Evolutionary conservation across 1,140 invertebrate genomes (phyloP), one percentile per base, ranked within the genome.

Genomic region (Aphelenchoides besseyi): DNA sequence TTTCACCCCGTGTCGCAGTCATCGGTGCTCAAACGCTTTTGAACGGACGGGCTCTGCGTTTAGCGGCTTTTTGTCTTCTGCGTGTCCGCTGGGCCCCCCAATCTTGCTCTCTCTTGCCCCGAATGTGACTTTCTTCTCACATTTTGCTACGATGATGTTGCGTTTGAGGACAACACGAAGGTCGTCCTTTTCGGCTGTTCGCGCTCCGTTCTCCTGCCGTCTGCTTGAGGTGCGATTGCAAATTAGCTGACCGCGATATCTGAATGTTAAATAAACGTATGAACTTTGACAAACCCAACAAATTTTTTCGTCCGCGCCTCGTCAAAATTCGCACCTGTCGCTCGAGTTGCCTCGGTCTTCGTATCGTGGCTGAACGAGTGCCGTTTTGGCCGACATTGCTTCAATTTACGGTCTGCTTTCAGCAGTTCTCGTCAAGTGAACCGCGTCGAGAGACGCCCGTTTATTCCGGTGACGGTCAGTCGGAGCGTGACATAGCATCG

Each of bases 121-220:
- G 41, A 48, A 48, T 48, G 41, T 48, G 41, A 48, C 41, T 48
- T 48, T 48, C 41, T 48, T 48, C 41, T 48, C 41, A 48, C 41
- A 48, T 48, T 48, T n/a, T 48, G 41, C 41, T 48, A 48, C 41
- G 41, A 48, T 48, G 41, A 48, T 48, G 41, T 48, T 23, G 41
- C 41, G 41, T 48, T 48, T 48, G 41, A 48, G 41, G 41, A 48
- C 41, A 48, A 48, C 41, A 23, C 41, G 41, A 23, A 48, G 41
- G 41, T 48, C 41, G 41, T 48, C 41, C 41, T 48, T 48, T 23
- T 48, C 23, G 12, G 41, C 41, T 23, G 12, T 12, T 48, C 41
- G 41, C 41, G 23, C 41, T 48, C 12, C 41, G 41, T 23, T 12
- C 41, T 48, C 23, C 12, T 23, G 41, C 41, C 41, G 41, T 23